phyloP scores from a whole-genome alignment of 2,113 vertebrate genomes.

The Orthonyx spaldingii region DNA sequence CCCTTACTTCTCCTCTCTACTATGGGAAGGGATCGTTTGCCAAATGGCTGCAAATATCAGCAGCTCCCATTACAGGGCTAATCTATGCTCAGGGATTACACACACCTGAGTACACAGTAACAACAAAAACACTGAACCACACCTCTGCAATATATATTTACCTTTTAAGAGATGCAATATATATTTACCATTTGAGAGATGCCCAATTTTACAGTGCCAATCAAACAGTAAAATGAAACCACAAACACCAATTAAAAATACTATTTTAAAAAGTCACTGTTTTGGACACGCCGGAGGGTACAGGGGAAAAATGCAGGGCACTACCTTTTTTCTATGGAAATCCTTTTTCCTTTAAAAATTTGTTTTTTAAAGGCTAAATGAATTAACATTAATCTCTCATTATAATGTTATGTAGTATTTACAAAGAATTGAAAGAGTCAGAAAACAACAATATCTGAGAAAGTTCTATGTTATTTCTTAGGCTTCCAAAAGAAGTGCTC shows the following conservation, averaged over 20 bases:
- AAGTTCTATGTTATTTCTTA: background rate
- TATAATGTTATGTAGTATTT: background rate
- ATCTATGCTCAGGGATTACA: background rate
- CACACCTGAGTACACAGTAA: background rate
- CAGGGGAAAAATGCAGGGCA: background rate
- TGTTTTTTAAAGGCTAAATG: background rate
- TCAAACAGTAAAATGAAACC: background rate
- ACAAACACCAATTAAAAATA: background rate
- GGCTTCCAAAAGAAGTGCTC: conserved; percentile 19
- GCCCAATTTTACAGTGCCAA: background rate
- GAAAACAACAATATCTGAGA: background rate
- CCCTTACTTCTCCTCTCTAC: background rate
- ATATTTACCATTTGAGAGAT: background rate
- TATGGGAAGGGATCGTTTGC: background rate
- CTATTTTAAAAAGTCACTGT: background rate
- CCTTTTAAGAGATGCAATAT: background rate
- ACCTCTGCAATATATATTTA: background rate
- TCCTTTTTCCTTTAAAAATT: conserved; percentile 10
- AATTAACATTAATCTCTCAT: background rate
- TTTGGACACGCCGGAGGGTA: background rate
- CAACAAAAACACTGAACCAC: background rate
- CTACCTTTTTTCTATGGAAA: background rate
- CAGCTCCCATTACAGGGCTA: background rate
- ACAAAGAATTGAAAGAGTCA: background rate
- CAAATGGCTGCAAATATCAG: background rate